A percentile compares a stretch with the other conserved stretches of the same genome.
These are phyloP conservation scores for Diuraphis noxia DNA, from an alignment of 1,140 invertebrate species.

Conservation along the genomic window DNA sequence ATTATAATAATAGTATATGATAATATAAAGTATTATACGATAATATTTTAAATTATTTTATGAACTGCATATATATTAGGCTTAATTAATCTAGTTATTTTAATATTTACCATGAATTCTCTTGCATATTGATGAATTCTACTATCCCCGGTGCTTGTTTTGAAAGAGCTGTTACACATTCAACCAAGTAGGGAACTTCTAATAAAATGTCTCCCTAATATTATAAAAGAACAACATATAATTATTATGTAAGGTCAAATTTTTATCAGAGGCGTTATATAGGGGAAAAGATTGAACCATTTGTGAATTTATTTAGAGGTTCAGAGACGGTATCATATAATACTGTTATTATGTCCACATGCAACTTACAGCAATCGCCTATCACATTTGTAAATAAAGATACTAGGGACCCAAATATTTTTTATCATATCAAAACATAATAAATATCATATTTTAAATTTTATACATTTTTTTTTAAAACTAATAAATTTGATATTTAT, in stretches of 20 bases:
- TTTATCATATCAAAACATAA: too few species aligned
- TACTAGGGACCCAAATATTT: not conserved
- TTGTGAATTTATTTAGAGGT: not conserved
- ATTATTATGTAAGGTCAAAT: not conserved
- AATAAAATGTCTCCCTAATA: conserved; percentile 44
- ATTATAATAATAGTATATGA: not conserved
- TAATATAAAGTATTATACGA: not conserved
- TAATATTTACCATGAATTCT: not conserved
- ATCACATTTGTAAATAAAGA: not conserved
- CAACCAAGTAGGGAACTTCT: conserved; percentile 34
- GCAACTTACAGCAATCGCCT: not conserved
- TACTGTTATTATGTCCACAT: not conserved
- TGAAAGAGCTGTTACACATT: conserved; percentile 29
- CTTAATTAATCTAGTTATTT: not conserved
- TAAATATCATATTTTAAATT: too few species aligned
- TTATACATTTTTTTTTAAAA: too few species aligned
- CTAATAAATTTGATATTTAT: too few species aligned
- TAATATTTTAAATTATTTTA: not conserved
- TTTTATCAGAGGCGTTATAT: not conserved
- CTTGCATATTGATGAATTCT: conserved; percentile 32
- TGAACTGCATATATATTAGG: not conserved
- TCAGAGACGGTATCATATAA: not conserved
- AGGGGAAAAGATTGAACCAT: not conserved
- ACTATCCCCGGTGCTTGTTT: not conserved
- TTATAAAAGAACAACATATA: not conserved